Evolutionary conservation across 1,140 invertebrate genomes (phyloP).

Genomic region (Leptopilina boulardi): DNA sequence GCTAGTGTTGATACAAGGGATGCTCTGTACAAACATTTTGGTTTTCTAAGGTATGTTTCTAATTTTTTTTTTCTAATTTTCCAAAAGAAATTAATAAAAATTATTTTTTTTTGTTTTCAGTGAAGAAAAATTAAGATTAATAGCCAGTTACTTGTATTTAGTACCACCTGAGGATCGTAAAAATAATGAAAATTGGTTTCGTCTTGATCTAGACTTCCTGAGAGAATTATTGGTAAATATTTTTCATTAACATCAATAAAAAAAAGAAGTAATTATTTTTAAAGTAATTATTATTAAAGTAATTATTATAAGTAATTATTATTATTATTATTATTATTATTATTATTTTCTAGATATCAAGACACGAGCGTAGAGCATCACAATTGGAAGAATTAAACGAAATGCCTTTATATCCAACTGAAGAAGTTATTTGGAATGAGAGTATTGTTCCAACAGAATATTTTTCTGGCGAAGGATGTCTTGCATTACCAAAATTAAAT

Average conservation of each 20-base stretch:
- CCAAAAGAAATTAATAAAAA: not conserved
- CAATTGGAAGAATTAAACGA: constrained; percentile 97
- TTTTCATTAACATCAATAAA: too few species aligned
- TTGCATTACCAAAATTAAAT: constrained; percentile 98
- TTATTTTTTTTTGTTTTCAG: constrained; percentile 73
- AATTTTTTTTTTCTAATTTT: not conserved
- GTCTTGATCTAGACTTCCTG: constrained; percentile 87
- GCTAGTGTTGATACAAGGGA: constrained; percentile 94
- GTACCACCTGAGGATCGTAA: constrained; percentile 86
- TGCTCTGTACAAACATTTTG: constrained; percentile 91
- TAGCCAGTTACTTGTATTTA: constrained; percentile 91
- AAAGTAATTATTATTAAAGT: not conserved
- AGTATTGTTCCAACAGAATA: constrained; percentile 98
- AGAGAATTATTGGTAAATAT: constrained; percentile 87
- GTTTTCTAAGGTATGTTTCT: constrained; percentile 79
- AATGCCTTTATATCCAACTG: constrained; percentile 99
- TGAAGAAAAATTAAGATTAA: constrained; percentile 87
- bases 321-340: not conserved
- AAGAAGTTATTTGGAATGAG: constrained; percentile 99
- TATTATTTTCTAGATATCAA: constrained; percentile 80
- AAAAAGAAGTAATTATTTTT: too few species aligned
- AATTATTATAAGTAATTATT: too few species aligned
- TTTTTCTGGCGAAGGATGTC: constrained; percentile 95
- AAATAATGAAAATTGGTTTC: constrained; percentile 83
- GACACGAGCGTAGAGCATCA: constrained; percentile 92